Percentiles rank a stretch among this genome's conserved stretches.
These are phyloP conservation scores for Saturnia pavonia DNA, from an alignment of 2,888 invertebrate species.

Conservation along the genomic window DNA sequence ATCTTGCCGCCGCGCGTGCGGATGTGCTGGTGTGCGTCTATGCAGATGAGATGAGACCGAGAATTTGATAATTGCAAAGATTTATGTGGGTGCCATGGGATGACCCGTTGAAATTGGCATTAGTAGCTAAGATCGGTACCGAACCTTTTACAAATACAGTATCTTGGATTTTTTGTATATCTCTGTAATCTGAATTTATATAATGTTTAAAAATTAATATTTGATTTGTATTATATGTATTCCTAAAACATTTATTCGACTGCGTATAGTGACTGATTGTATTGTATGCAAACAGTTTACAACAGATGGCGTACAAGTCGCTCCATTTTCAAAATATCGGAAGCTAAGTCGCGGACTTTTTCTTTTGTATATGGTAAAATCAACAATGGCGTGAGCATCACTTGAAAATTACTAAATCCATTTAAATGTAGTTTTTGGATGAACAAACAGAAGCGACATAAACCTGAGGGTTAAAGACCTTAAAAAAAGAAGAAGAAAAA, in stretches of 20 bases:
- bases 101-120: conserved; percentile 26
- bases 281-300: no score
- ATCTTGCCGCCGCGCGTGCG: conserved; percentile 78
- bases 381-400: not conserved
- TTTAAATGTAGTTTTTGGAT: not conserved
- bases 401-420: not conserved
- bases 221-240: no score
- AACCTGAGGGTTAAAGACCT: not conserved
- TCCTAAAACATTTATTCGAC: no score
- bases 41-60: conserved; percentile 74
- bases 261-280: no score
- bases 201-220: no score
- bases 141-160: not conserved
- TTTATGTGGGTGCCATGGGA: conserved; percentile 61
- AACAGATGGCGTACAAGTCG: no score
- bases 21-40: conserved; percentile 75
- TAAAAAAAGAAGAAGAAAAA: no score
- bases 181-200: not conserved
- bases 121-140: conserved; percentile 5
- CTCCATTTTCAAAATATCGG: not conserved
- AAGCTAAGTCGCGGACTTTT: not conserved
- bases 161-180: not conserved
- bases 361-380: no score
- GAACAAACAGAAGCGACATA: no score
- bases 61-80: conserved; percentile 82